Evolutionary conservation across 2,797 vertebrate genomes (phyloP).

Genomic region (Pipistrellus pygmaeus): DNA sequence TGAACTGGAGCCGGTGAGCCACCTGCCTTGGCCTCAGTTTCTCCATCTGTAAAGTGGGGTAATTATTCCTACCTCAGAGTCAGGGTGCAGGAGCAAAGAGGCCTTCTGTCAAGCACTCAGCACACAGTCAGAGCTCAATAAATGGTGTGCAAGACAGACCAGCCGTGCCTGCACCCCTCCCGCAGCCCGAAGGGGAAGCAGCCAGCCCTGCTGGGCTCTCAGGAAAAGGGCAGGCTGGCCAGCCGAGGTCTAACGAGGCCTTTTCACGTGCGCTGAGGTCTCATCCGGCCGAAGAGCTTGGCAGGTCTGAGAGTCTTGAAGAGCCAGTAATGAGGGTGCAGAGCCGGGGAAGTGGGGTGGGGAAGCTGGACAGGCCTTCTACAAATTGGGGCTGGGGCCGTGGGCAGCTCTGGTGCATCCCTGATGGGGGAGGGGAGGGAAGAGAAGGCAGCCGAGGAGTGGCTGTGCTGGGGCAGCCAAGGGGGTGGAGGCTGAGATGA

Average conservation of each 20-base stretch:
- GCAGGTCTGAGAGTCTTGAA: background rate
- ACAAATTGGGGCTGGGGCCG: background rate
- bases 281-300: background rate
- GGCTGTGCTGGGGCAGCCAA: background rate
- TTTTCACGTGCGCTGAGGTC: conserved; percentile 2
- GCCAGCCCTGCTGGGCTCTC: background rate
- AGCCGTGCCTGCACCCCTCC: rapidly evolving
- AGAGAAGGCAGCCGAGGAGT: background rate
- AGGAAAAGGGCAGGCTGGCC: background rate
- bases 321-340: conserved; percentile 49
- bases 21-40: background rate
- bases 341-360: background rate
- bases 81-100: background rate
- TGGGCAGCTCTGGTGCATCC: background rate
- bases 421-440: background rate
- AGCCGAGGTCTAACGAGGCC: background rate
- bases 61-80: background rate
- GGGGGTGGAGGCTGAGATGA: background rate
- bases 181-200: too few relatives aligned
- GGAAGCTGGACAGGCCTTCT: background rate
- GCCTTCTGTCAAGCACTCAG: too few relatives aligned
- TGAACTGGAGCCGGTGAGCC: background rate
- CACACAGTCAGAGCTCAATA: background rate
- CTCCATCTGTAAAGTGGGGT: background rate
- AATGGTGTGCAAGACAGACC: background rate